phyloP scores from a whole-genome alignment of 1,140 invertebrate genomes.

The Holcopasites calliopsidis region DNA sequence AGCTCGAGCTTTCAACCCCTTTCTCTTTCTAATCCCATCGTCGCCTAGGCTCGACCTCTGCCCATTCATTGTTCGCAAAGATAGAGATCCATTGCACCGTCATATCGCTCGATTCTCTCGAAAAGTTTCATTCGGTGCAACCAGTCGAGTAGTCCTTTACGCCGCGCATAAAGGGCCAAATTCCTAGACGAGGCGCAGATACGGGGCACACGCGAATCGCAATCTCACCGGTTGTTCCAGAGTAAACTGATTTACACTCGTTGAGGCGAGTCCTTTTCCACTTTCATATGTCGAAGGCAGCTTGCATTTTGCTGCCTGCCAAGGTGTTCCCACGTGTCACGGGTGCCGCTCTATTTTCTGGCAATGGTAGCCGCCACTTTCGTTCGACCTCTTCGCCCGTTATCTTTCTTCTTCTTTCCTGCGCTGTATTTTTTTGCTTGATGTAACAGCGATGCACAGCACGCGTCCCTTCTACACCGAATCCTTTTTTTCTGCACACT shows the following conservation, averaged over 20 bases:
- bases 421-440: neutral
- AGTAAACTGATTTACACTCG: slow-evolving; percentile 48
- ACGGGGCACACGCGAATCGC: slow-evolving; percentile 15
- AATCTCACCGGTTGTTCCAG: slow-evolving; percentile 4
- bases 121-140: neutral
- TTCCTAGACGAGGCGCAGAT: neutral
- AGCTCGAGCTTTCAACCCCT: neutral
- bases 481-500: neutral
- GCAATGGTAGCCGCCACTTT: slow-evolving; percentile 43
- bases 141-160: neutral
- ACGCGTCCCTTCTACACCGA: neutral
- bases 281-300: slow-evolving; percentile 33
- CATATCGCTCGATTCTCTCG: neutral
- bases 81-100: slow-evolving; percentile 23
- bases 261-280: slow-evolving; percentile 8
- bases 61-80: slow-evolving; percentile 30
- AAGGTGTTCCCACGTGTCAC: slow-evolving; percentile 64
- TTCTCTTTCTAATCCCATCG: neutral
- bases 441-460: neutral
- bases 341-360: slow-evolving; percentile 61
- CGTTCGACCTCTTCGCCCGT: slow-evolving; percentile 27
- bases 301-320: slow-evolving; percentile 17
- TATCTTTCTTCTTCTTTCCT: neutral
- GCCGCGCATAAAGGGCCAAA: neutral
- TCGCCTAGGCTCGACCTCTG: neutral